Evolutionary conservation across 1,140 invertebrate genomes (phyloP).

Genomic region (Apis laboriosa): DNA sequence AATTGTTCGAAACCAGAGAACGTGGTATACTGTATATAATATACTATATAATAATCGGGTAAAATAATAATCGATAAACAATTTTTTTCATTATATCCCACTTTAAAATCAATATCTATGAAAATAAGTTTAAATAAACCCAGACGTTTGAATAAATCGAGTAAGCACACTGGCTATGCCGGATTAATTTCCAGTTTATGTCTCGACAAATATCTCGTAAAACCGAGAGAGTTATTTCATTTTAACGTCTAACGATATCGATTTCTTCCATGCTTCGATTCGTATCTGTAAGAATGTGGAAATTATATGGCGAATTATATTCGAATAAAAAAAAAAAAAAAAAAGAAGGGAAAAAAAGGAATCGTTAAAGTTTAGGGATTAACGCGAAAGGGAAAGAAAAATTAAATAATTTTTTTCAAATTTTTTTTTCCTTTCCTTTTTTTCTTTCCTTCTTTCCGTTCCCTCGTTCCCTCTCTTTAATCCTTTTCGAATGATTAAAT

Average conservation of each 20-base stretch:
- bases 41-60: too few relatives aligned
- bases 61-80: not conserved
- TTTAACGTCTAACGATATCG: slow-evolving; percentile 15
- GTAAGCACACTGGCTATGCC: not conserved
- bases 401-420: not conserved
- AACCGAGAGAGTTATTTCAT: slow-evolving; percentile 28
- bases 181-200: slow-evolving; percentile 45
- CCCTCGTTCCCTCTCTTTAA: too few relatives aligned
- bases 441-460: not conserved
- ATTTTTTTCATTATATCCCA: not conserved
- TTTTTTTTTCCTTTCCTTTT: not conserved
- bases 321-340: not conserved
- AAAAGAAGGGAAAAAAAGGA: not conserved
- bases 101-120: not conserved
- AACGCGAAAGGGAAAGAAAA: not conserved
- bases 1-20: not conserved
- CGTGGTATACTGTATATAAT: not conserved
- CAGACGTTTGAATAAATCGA: slow-evolving; percentile 6
- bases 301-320: too few relatives aligned
- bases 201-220: slow-evolving; percentile 46
- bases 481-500: too few relatives aligned
- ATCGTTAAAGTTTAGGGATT: not conserved
- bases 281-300: not conserved
- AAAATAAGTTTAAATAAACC: not conserved
- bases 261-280: not conserved